Evolutionary conservation across 2,113 vertebrate species (phyloP).

Genomic region (Chloropsis cyanopogon): DNA sequence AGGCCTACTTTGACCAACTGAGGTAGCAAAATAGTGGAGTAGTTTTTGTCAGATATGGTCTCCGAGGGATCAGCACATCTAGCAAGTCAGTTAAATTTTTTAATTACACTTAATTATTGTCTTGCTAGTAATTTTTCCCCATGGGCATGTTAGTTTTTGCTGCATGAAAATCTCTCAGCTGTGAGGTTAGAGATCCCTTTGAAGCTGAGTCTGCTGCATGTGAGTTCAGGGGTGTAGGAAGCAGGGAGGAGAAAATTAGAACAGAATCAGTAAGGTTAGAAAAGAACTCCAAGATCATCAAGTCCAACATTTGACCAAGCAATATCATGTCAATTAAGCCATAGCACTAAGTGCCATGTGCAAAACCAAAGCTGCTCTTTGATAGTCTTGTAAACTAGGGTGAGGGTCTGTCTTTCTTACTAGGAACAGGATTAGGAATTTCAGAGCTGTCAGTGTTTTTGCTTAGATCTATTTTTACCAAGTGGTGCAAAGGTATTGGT

Average conservation of each 20-base stretch:
- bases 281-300: accelerated
- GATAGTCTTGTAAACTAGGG: neutral
- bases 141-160: neutral
- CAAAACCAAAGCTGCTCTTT: neutral
- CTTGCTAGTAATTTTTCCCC: neutral
- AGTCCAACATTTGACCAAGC: neutral
- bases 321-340: neutral
- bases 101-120: neutral
- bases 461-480: neutral
- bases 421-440: neutral
- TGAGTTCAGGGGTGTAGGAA: neutral
- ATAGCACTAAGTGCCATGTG: neutral
- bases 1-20: neutral
- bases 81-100: neutral
- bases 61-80: neutral
- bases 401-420: neutral
- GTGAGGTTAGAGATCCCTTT: neutral
- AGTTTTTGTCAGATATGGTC: neutral
- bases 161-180: neutral
- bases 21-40: neutral
- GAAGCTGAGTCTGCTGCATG: neutral
- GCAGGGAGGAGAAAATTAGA: neutral
- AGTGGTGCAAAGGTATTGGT: neutral
- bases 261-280: neutral
- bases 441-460: neutral